These are phyloP conservation scores for Pempheris klunzingeri DNA, from an alignment of 2,797 vertebrate genomes.

Conservation along the genomic window DNA sequence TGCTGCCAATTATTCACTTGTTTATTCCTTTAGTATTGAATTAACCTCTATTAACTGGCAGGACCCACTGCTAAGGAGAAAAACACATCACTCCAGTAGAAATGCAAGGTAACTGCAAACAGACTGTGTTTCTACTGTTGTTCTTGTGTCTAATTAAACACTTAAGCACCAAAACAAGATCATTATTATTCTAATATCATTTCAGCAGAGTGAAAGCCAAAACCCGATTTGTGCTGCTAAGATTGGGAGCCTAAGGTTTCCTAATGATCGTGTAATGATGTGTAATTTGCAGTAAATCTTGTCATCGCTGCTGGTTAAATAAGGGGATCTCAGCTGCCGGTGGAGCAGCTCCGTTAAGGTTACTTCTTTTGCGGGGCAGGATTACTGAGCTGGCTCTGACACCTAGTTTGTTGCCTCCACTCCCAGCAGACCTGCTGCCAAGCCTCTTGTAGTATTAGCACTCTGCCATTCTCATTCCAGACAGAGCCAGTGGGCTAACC, in stretches of 20 bases:
- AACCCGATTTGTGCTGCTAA: constrained; percentile 55
- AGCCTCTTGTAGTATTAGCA: constrained; percentile 52
- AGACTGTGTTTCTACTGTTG: constrained; percentile 12
- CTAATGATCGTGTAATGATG: constrained; percentile 72
- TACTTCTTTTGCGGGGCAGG: constrained; percentile 47
- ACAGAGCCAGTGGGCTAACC: constrained; percentile 53
- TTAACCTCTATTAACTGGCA: constrained; percentile 2
- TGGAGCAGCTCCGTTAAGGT: constrained; percentile 43
- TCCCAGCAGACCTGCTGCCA: constrained; percentile 57
- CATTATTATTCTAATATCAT: constrained; percentile 63
- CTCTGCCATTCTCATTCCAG: constrained; percentile 39
- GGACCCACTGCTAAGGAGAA: not conserved
- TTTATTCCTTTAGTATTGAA: constrained; percentile 20
- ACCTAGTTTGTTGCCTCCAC: constrained; percentile 36
- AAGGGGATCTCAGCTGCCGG: constrained; percentile 27
- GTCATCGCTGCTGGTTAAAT: constrained; percentile 58
- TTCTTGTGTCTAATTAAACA: constrained; percentile 55
- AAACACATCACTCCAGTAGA: not conserved
- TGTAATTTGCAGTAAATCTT: constrained; percentile 71
- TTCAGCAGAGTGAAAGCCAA: constrained; percentile 50
- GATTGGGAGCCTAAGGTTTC: constrained; percentile 57
- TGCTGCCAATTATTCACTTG: too few relatives aligned
- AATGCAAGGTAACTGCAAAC: constrained; percentile 33
- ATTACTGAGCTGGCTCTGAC: constrained; percentile 59
- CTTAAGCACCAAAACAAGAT: constrained; percentile 58